phyloP scores from a whole-genome alignment of 2,888 invertebrate species.

The Cheiracanthium punctorium region DNA sequence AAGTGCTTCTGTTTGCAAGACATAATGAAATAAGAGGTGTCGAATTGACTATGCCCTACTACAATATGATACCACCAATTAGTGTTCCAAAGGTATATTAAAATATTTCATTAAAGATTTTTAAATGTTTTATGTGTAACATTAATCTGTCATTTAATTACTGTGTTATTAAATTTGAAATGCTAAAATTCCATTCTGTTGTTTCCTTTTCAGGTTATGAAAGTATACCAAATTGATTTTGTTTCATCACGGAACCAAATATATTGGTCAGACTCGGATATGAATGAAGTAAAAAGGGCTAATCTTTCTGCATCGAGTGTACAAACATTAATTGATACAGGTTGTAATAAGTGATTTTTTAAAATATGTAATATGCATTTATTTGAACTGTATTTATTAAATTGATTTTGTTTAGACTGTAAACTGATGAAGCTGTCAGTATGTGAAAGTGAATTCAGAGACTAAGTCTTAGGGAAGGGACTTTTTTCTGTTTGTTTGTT shows the following conservation, averaged over 20 bases:
- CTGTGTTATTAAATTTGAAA: neutral
- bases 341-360: too few relatives aligned
- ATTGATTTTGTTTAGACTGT: too few relatives aligned
- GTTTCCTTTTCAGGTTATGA: constrained; percentile 78
- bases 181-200: neutral
- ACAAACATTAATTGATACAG: constrained; percentile 85
- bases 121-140: neutral
- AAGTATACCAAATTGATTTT: constrained; percentile 84
- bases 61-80: constrained; percentile 88
- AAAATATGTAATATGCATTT: too few relatives aligned
- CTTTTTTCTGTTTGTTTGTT: too few relatives aligned
- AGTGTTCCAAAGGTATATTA: constrained; percentile 80
- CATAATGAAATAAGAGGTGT: constrained; percentile 88
- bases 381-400: too few relatives aligned
- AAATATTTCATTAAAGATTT: neutral
- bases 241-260: constrained; percentile 82
- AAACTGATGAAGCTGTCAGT: too few relatives aligned
- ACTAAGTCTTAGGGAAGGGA: too few relatives aligned
- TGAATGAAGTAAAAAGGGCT: constrained; percentile 84
- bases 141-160: too few relatives aligned
- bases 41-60: constrained; percentile 84
- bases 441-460: too few relatives aligned
- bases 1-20: constrained; percentile 85
- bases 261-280: constrained; percentile 87
- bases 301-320: constrained; percentile 83